Evolutionary conservation across 2,797 vertebrate genomes (phyloP).

Genomic region (Hemibagrus guttatus): DNA sequence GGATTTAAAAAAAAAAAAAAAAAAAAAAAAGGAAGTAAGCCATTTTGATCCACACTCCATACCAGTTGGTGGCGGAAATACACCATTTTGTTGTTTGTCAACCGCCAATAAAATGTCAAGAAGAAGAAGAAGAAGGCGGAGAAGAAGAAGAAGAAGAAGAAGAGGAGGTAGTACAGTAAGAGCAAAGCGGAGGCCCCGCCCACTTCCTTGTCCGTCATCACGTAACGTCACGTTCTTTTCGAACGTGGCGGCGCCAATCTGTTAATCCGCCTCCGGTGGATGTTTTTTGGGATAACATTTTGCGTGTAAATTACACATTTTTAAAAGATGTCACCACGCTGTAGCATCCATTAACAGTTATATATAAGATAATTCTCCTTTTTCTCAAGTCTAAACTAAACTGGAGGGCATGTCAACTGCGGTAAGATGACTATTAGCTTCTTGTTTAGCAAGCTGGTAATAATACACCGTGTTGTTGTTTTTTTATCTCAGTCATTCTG

Average conservation of each 20-base stretch:
- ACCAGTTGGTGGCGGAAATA: too few relatives aligned
- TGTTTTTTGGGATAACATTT: background rate
- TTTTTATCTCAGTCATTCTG: background rate
- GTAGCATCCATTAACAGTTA: background rate
- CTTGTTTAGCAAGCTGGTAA: background rate
- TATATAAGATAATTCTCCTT: background rate
- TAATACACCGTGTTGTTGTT: background rate
- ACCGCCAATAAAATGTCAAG: too few relatives aligned
- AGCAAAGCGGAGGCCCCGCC: too few relatives aligned
- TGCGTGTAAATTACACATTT: background rate
- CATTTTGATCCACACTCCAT: too few relatives aligned
- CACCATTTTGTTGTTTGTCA: too few relatives aligned
- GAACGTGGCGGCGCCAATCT: constrained; percentile 65
- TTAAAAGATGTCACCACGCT: background rate
- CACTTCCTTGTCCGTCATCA: background rate
- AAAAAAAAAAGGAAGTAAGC: too few relatives aligned
- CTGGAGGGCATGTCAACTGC: constrained; percentile 31
- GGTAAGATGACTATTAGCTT: constrained; percentile 32
- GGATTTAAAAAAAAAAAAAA: too few relatives aligned
- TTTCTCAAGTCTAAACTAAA: background rate
- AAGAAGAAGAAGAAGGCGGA: too few relatives aligned
- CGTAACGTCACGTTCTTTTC: constrained; percentile 56
- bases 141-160: too few relatives aligned
- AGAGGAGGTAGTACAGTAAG: too few relatives aligned
- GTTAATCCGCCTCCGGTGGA: background rate